Evolutionary conservation across 2,888 invertebrate genomes (phyloP).

Genomic region (Drosophila paucipuncta): DNA sequence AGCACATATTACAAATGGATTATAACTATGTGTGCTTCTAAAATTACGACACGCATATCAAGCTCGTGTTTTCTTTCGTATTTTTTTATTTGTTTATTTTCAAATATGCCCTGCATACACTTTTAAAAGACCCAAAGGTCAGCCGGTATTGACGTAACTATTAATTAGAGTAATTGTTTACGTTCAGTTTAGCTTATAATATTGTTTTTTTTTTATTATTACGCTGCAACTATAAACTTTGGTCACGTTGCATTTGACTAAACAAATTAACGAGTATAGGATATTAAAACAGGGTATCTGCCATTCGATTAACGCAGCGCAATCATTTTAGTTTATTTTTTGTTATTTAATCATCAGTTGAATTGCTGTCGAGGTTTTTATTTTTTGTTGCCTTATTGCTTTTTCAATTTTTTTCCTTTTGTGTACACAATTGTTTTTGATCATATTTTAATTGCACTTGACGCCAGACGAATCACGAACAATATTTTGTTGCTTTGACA

Average conservation of each 20-base stretch:
- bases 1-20: conserved; percentile 5
- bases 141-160: neutral
- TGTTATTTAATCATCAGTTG: conserved; percentile 21
- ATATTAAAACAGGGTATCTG: neutral
- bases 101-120: neutral
- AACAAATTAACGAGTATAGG: neutral
- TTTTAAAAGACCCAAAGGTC: neutral
- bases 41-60: conserved; percentile 34
- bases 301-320: neutral
- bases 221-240: neutral
- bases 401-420: conserved; percentile 17
- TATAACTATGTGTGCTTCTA: conserved; percentile 15
- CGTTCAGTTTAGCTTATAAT: neutral
- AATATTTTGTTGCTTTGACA: conserved; percentile 44
- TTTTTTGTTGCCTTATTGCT: conserved; percentile 18
- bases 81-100: neutral
- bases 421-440: conserved; percentile 51
- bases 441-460: conserved; percentile 61
- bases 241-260: neutral
- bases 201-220: neutral
- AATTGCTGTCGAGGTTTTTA: conserved; percentile 30
- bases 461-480: conserved; percentile 55
- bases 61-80: conserved; percentile 13
- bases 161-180: neutral
- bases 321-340: conserved; percentile 1